These are phyloP conservation scores for Phenacoccus solenopsis DNA, from an alignment of 1,140 invertebrate species.

Conservation along the genomic window DNA sequence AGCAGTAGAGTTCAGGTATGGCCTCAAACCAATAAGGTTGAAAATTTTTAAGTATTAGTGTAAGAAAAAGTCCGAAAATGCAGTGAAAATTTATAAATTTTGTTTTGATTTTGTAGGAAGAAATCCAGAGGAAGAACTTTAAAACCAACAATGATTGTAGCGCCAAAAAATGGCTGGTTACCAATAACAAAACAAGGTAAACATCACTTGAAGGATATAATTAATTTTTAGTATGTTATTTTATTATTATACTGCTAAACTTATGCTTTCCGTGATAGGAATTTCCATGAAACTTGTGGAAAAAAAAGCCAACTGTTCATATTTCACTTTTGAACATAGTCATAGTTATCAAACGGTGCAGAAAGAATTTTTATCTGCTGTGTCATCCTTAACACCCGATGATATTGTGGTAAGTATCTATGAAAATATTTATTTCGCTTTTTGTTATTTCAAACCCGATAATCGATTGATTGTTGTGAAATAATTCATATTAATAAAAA, in stretches of 20 bases:
- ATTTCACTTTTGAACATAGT: conserved; percentile 72
- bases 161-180: conserved; percentile 52
- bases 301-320: conserved; percentile 38
- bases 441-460: neutral
- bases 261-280: conserved; percentile 33
- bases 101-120: conserved; percentile 35
- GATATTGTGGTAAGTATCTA: conserved; percentile 52
- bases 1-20: neutral
- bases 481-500: no score
- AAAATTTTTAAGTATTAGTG: neutral
- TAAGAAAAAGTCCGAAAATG: neutral
- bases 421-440: neutral
- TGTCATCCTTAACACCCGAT: conserved; percentile 67
- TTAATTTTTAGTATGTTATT: no score
- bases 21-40: no score
- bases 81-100: neutral
- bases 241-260: no score
- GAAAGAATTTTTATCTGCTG: conserved; percentile 54
- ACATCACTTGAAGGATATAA: conserved; percentile 10
- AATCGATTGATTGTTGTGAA: no score
- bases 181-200: conserved; percentile 48
- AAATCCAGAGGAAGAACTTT: conserved; percentile 37
- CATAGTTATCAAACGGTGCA: conserved; percentile 55
- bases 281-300: conserved; percentile 57
- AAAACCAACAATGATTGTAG: conserved; percentile 51